These are phyloP conservation scores for Cephalopholis sonnerati DNA, from an alignment of 2,113 vertebrate genomes.

Conservation along the genomic window DNA sequence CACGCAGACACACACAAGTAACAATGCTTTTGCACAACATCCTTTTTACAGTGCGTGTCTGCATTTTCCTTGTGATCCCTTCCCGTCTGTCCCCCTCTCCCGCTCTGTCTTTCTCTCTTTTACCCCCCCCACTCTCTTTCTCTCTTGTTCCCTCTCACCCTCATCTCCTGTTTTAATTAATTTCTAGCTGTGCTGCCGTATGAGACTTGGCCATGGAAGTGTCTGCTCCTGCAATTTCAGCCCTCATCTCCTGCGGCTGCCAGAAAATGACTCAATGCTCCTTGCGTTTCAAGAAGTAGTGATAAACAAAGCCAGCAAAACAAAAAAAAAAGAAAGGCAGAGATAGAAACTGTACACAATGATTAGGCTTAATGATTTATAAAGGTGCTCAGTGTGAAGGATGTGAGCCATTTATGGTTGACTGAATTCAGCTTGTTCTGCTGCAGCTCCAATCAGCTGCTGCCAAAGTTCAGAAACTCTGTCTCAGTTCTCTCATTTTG, in stretches of 20 bases:
- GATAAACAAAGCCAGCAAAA: conserved; percentile 21
- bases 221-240: conserved; percentile 70
- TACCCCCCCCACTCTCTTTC: conserved; percentile 4
- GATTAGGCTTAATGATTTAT: conserved; percentile 11
- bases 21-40: conserved; percentile 53
- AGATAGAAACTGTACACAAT: not conserved
- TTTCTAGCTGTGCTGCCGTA: conserved; percentile 76
- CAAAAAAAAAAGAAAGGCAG: not conserved
- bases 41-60: conserved; percentile 49
- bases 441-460: not conserved
- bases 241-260: conserved; percentile 54
- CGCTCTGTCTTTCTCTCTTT: not conserved
- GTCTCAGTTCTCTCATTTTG: not conserved
- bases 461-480: not conserved
- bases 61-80: conserved; percentile 60
- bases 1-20: conserved; percentile 41
- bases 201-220: conserved; percentile 75
- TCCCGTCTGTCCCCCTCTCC: conserved; percentile 23
- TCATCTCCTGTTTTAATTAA: conserved; percentile 76
- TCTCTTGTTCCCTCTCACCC: conserved; percentile 47
- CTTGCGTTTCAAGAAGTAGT: conserved; percentile 61
- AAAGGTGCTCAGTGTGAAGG: not conserved
- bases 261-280: conserved; percentile 69
- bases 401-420: not conserved
- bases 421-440: not conserved